phyloP scores from a whole-genome alignment of 2,888 invertebrate species.

The Salticus scenicus region DNA sequence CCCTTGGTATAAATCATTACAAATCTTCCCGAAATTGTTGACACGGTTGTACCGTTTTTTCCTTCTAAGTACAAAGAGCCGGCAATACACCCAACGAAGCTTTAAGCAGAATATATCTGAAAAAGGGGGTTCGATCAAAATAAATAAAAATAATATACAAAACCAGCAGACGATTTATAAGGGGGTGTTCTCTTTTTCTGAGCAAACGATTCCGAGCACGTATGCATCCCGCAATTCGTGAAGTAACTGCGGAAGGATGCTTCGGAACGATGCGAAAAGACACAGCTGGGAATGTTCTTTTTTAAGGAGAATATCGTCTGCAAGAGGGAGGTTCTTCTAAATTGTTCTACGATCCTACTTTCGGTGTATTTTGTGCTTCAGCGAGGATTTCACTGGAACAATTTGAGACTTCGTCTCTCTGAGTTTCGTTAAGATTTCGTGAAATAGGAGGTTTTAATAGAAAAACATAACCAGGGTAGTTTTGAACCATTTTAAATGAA shows the following conservation, averaged over 20 bases:
- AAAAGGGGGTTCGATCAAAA: constrained; percentile 21
- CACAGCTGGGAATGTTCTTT: constrained; percentile 69
- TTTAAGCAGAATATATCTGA: constrained; percentile 59
- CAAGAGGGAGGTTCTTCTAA: constrained; percentile 53
- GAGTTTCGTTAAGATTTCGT: constrained; percentile 54
- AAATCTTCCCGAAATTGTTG: constrained; percentile 63
- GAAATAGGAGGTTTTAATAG: neutral
- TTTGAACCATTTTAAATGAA: neutral
- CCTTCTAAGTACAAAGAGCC: constrained; percentile 45
- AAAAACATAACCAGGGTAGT: neutral
- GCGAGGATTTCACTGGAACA: constrained; percentile 26
- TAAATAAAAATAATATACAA: constrained; percentile 68
- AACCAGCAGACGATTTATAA: constrained; percentile 64
- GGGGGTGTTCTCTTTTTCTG: constrained; percentile 42
- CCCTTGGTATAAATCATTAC: constrained; percentile 56
- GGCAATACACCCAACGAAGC: constrained; percentile 24
- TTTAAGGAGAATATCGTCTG: constrained; percentile 61
- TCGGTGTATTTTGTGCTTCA: constrained; percentile 7
- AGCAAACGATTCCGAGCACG: constrained; percentile 61
- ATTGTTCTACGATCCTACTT: constrained; percentile 44
- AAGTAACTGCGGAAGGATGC: constrained; percentile 57
- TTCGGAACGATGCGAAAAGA: constrained; percentile 57
- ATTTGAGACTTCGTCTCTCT: constrained; percentile 48
- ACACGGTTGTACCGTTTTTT: constrained; percentile 49
- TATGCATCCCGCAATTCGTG: constrained; percentile 51